Evolutionary conservation across 2,113 vertebrate species (phyloP), one percentile per base, ranked within the genome.

Genomic region (Muscicapa adusta): DNA sequence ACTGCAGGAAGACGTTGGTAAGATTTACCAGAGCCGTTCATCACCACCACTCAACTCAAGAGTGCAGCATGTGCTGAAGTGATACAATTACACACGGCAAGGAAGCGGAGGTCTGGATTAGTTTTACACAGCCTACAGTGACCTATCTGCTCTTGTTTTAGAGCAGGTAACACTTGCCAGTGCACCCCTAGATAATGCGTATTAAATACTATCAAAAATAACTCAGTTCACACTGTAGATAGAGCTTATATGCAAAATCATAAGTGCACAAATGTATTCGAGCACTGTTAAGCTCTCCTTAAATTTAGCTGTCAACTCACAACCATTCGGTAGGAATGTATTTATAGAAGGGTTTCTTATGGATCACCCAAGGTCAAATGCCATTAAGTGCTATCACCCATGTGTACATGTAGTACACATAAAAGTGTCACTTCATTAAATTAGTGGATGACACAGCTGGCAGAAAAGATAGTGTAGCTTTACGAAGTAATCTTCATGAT

Each of bases 301-400:
- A 88, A 85, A 91, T 31, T 63, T 83, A 91, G 65, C 57, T 84
- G 61, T 73, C 93, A 96, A 88, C 61, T 56, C 5, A 0, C 31
- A 95, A 91, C 57, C 82, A 85, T 77, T 88, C 0, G 0, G 74
- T 47, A 94, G 95, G 56, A 91, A 95, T 63, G 89, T 94, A 95
- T 94, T 96, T 96, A 85, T 93, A 96, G 88, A 91, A 93, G 51
- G 8, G 51, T 93, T 95, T 94, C 91, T 88, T 94, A 95, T 47
- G 77, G 72, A 96, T 86, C 82, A 85, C 45, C 50, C 57, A 80
- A 93, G 85, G 91, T 83, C 88, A 88, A 91, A 96, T 89, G 78
- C 88, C 90, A 88, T 71, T 67, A 71, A 86, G 76, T 11, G 5
- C 73, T 67, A 93, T 63, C 82, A 94, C 78, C 72, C 75, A 91